These are phyloP conservation scores for Microtus pennsylvanicus DNA, from an alignment of 2,113 vertebrate species.

Conservation along the genomic window DNA sequence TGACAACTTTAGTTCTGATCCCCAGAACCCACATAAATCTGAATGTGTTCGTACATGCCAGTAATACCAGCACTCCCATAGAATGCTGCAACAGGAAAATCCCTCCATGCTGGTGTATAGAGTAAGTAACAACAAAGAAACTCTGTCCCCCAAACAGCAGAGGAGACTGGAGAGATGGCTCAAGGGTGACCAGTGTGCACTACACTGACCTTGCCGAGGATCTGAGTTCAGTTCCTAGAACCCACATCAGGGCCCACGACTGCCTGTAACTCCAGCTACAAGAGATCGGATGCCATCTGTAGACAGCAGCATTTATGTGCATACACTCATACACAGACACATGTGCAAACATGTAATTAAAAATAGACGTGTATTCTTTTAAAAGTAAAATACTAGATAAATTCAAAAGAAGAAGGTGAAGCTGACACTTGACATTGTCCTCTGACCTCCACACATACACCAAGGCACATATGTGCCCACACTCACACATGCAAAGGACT, in stretches of 20 bases:
- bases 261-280: not conserved
- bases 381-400: not conserved
- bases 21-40: not conserved
- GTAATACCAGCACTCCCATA: not conserved
- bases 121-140: not conserved
- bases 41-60: not conserved
- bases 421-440: not conserved
- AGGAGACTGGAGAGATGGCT: not conserved
- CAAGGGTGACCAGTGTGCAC: not conserved
- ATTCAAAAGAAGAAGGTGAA: not conserved
- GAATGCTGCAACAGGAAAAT: not conserved
- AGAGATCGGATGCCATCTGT: too few species aligned
- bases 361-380: not conserved
- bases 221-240: not conserved
- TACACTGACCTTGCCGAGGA: not conserved
- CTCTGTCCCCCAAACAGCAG: not conserved
- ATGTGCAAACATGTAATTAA: not conserved
- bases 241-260: not conserved
- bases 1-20: not conserved
- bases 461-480: not conserved
- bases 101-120: not conserved
- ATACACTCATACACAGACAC: not conserved
- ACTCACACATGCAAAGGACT: not conserved
- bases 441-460: not conserved
- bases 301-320: not conserved